These are phyloP conservation scores for Andrena hattorfiana DNA, from an alignment of 2,888 invertebrate species.

Conservation along the genomic window DNA sequence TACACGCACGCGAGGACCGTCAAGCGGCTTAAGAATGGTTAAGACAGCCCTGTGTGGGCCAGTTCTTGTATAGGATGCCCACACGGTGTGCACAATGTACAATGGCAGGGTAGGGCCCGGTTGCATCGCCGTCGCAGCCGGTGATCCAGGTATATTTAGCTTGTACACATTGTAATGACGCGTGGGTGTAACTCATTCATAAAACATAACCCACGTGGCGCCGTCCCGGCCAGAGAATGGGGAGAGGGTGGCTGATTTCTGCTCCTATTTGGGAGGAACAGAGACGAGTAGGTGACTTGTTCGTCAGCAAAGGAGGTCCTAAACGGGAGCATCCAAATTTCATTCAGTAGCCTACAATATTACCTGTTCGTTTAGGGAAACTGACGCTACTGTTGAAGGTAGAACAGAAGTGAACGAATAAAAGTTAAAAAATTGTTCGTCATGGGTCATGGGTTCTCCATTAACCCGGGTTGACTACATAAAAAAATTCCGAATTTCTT, in stretches of 20 bases:
- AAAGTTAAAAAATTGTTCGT: too few relatives aligned
- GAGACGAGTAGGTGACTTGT: constrained; percentile 1
- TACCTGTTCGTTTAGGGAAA: too few relatives aligned
- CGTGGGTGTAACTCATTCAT: constrained; percentile 82
- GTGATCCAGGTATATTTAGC: constrained; percentile 73
- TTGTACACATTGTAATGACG: constrained; percentile 72
- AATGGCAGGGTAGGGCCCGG: constrained; percentile 76
- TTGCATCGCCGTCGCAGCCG: constrained; percentile 56
- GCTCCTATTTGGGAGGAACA: constrained; percentile 8
- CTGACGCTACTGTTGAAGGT: too few relatives aligned
- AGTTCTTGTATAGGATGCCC: constrained; percentile 59
- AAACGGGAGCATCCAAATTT: background rate
- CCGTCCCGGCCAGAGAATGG: constrained; percentile 45
- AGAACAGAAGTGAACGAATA: too few relatives aligned
- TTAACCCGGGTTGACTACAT: too few relatives aligned
- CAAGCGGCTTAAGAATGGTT: constrained; percentile 53
- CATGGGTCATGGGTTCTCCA: too few relatives aligned
- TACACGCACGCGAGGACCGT: constrained; percentile 19
- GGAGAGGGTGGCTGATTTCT: background rate
- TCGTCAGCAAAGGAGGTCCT: background rate
- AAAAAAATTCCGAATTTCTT: too few relatives aligned
- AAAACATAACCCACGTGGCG: constrained; percentile 80
- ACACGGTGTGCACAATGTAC: constrained; percentile 62
- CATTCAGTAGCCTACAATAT: background rate
- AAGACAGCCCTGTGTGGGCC: constrained; percentile 67